Base-by-base conservation (phyloP, 2,797 vertebrate species). In the Alcedo quadribrachys region DNA sequence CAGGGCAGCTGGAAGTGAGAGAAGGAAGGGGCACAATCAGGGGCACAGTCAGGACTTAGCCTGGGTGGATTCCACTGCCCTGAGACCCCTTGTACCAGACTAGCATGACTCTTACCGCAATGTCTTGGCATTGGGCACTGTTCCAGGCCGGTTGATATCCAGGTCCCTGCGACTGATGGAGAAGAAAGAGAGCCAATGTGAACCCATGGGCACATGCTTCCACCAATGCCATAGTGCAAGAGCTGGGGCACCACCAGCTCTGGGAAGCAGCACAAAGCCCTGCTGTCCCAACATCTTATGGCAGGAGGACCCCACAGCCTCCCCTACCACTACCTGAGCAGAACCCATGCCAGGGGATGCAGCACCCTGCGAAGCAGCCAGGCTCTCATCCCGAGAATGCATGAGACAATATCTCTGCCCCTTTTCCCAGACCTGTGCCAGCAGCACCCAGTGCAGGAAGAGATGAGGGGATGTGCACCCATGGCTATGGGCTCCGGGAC, bases 141-240 rank as follows among this genome's bases (percentile, higher is more conserved):
- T 98, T 65, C 99, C 99, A 6, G 98, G 98, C 65, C 99, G 98
- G 96, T 99, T 99, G 97, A 99, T 99, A 78, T 99, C 99, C 97
- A 99, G 96, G 94, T 99, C 99, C 97, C 99, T 98, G 77, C 99
- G 99, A 94, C 99, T 99, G 94, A 73, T 14, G 81, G 18, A 75
- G 28, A n/a, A 58, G 9, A 74, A 74, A 67, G 61, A 87, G n/a
- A 5, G 15, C 7, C 40, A 60, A 9, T 6, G 24, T 85, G 69
- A 68, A 42, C 45, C 46, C 15, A 2, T 2, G 21, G 24, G 35
- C 53, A 66, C 12, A 32, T 75, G 51, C 55, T 69, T 61, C 58
- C 37, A 58, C 15, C 3, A 2, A 28, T 22, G 51, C n/a, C 28
- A n/a, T 0, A 67, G 61, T 3, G 2, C 25, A 54, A 81, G 7